Evolutionary conservation across 64 coral and sea anemone genomes (phyloP).

Genomic region (Acropora tenuis): DNA sequence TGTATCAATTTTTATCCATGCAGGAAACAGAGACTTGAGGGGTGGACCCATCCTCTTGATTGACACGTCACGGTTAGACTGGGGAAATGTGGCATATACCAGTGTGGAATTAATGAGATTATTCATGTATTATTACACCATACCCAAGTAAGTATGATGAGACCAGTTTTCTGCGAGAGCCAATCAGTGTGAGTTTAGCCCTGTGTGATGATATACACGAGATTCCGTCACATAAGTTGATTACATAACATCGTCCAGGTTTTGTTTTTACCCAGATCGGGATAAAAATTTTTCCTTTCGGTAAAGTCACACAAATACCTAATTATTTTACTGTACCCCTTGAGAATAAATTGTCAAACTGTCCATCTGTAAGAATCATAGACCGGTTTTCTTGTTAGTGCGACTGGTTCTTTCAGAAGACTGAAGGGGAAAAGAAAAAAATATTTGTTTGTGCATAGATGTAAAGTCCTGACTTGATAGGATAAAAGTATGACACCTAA

Average conservation of each 20-base stretch:
- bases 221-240: neutral
- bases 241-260: neutral
- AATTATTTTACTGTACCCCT: no score
- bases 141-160: slow-evolving; percentile 80
- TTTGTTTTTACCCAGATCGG: no score
- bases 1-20: neutral
- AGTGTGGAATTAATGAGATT: slow-evolving; percentile 83
- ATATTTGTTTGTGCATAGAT: no score
- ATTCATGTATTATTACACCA: slow-evolving; percentile 89
- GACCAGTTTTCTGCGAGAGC: neutral
- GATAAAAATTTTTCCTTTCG: no score
- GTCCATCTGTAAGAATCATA: no score
- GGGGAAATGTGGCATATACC: slow-evolving; percentile 78
- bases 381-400: no score
- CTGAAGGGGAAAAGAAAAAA: no score
- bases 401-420: no score
- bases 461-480: no score
- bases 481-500: no score
- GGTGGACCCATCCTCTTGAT: slow-evolving; percentile 79
- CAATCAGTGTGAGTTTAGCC: neutral
- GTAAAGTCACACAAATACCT: no score
- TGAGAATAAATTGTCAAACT: no score
- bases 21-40: slow-evolving; percentile 80
- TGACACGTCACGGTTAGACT: slow-evolving; percentile 79
- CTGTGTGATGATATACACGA: neutral